Percentiles rank a stretch among this genome's conserved stretches.
Conservation (phyloP, 1,140 invertebrate genomes). For the Mesaphorura yosii region DNA sequence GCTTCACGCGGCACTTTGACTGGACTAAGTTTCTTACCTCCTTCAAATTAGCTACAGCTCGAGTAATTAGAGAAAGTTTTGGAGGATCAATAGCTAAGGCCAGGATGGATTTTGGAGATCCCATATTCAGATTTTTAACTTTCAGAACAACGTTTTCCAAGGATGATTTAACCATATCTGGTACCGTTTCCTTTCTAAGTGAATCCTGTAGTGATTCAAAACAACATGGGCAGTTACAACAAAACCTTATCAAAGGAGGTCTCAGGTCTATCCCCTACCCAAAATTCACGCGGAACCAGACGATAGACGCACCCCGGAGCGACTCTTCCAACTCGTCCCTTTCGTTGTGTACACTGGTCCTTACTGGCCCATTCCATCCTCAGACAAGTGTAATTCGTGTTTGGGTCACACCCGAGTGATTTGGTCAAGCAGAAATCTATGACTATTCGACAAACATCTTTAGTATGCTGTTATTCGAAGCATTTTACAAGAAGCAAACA, state of each 20-base stretch:
- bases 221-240: conserved; percentile 12
- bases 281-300: conserved; percentile 62
- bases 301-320: conserved; percentile 75
- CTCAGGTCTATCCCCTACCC: conserved; percentile 43
- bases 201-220: too few species aligned
- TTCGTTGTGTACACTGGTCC: conserved; percentile 76
- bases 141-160: conserved; percentile 71
- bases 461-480: background rate
- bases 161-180: conserved; percentile 70
- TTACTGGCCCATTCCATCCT: conserved; percentile 73
- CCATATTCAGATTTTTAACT: conserved; percentile 71
- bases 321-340: conserved; percentile 78
- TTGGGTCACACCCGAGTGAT: conserved; percentile 55
- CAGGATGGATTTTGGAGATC: conserved; percentile 66
- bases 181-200: conserved; percentile 45
- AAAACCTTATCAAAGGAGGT: background rate
- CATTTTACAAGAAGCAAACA: conserved; percentile 26
- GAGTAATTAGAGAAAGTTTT: conserved; percentile 62
- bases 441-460: conserved; percentile 47
- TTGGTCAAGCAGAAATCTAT: conserved; percentile 94
- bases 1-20: background rate
- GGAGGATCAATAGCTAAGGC: conserved; percentile 79
- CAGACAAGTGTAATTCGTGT: conserved; percentile 43
- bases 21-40: conserved; percentile 46
- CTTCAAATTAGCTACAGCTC: conserved; percentile 71